A percentile compares a stretch with the other conserved stretches of the same genome.
These are phyloP conservation scores for Todiramphus saurophagus DNA, from an alignment of 2,113 vertebrate genomes.

Conservation along the genomic window DNA sequence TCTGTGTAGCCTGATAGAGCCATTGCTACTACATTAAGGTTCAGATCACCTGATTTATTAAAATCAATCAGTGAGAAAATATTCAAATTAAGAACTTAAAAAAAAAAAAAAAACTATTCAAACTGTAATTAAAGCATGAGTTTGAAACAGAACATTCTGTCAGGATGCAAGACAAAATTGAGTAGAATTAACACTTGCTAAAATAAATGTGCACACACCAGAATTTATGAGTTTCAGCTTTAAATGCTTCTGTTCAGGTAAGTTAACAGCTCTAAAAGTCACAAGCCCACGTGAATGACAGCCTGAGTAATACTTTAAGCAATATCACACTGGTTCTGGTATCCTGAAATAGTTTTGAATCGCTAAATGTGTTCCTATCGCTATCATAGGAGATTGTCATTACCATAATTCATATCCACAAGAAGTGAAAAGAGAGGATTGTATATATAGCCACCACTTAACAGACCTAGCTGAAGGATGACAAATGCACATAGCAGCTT, in stretches of 20 bases:
- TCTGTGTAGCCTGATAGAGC: conserved; percentile 96
- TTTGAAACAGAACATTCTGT: neutral
- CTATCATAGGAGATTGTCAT: neutral
- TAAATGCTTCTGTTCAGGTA: neutral
- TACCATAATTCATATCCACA: neutral
- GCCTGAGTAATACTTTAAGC: neutral
- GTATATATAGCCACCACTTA: neutral
- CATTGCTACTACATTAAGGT: conserved; percentile 99
- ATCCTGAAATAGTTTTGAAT: neutral
- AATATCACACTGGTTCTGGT: neutral
- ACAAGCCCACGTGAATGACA: neutral
- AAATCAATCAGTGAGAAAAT: neutral
- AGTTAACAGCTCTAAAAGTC: neutral
- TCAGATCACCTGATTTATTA: conserved; percentile 86
- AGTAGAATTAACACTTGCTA: neutral
- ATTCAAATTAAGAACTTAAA: neutral
- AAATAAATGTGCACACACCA: neutral
- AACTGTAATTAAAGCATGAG: neutral
- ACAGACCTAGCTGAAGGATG: neutral
- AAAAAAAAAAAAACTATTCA: neutral
- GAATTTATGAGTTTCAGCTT: neutral
- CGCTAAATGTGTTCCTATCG: neutral
- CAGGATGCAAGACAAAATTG: neutral
- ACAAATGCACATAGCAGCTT: neutral
- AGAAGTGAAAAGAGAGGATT: neutral